Percentiles rank a stretch among this genome's conserved stretches.
These are phyloP conservation scores for Xiphophorus hellerii DNA, from an alignment of 2,113 vertebrate genomes.

Conservation along the genomic window DNA sequence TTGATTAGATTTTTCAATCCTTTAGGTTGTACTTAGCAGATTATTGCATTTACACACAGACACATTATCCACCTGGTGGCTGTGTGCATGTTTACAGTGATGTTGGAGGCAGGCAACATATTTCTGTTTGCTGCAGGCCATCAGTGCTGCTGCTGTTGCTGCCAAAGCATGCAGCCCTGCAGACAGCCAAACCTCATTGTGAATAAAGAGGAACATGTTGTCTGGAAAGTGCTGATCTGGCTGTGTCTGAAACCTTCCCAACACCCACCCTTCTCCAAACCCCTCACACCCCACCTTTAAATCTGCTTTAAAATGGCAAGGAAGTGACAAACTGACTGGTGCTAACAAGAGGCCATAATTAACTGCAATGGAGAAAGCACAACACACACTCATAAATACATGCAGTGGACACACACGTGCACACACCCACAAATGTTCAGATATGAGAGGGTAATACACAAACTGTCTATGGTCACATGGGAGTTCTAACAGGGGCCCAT, in stretches of 20 bases:
- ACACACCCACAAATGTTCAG: slow-evolving; percentile 5
- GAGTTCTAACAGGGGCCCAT: slow-evolving; percentile 22
- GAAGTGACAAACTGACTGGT: slow-evolving; percentile 71
- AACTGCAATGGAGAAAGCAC: slow-evolving; percentile 65
- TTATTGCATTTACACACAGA: slow-evolving; percentile 17
- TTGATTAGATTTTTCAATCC: neutral
- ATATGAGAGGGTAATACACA: slow-evolving; percentile 29
- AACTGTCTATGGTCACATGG: slow-evolving; percentile 33
- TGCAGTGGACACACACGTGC: neutral
- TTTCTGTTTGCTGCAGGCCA: slow-evolving; percentile 50
- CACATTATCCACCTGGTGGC: slow-evolving; percentile 47
- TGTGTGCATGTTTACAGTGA: slow-evolving; percentile 40
- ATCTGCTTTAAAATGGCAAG: slow-evolving; percentile 70
- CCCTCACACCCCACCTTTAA: slow-evolving; percentile 22
- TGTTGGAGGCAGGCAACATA: slow-evolving; percentile 31
- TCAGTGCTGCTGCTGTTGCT: slow-evolving; percentile 29
- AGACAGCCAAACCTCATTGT: slow-evolving; percentile 57
- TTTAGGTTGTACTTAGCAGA: slow-evolving; percentile 1
- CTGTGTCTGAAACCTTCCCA: slow-evolving; percentile 33
- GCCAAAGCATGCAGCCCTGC: slow-evolving; percentile 48
- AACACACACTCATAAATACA: slow-evolving; percentile 12
- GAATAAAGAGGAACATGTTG: slow-evolving; percentile 53
- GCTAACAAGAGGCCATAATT: slow-evolving; percentile 80
- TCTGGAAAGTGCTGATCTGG: slow-evolving; percentile 64
- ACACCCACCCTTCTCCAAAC: neutral